Evolutionary conservation across 1,140 invertebrate genomes (phyloP).

Genomic region (Drosophila grimshawi): DNA sequence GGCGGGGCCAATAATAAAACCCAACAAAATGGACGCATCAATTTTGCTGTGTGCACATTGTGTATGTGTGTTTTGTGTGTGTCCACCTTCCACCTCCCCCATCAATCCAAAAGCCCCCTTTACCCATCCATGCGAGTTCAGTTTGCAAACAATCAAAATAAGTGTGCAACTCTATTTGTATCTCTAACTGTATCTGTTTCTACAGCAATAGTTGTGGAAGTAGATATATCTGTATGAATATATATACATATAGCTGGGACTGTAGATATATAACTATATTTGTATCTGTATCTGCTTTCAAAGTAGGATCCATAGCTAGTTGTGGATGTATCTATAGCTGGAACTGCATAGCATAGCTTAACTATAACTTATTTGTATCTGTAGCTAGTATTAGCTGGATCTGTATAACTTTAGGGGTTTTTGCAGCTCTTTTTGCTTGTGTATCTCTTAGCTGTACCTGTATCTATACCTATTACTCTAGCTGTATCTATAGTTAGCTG

Average conservation of each 20-base stretch:
- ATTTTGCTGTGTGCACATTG: slow-evolving; percentile 1
- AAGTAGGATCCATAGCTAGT: no score
- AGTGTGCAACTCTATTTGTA: slow-evolving; percentile 51
- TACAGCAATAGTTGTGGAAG: slow-evolving; percentile 8
- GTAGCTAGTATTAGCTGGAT: slow-evolving; percentile 33
- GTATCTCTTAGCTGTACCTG: slow-evolving; percentile 12
- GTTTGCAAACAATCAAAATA: slow-evolving; percentile 69
- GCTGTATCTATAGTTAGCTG: background rate
- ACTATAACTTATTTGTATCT: slow-evolving; percentile 3
- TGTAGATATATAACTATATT: background rate
- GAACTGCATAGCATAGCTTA: no score
- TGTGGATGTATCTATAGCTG: no score
- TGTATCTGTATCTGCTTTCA: slow-evolving; percentile 22
- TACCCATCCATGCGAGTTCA: background rate
- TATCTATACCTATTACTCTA: slow-evolving; percentile 6
- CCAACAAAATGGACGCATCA: slow-evolving; percentile 27
- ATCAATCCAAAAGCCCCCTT: background rate
- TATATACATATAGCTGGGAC: slow-evolving; percentile 1
- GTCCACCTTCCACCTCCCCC: background rate
- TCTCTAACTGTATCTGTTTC: slow-evolving; percentile 14
- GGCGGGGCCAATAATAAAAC: background rate
- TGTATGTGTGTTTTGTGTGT: slow-evolving; percentile 3
- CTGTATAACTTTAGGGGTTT: slow-evolving; percentile 9
- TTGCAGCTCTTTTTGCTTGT: background rate
- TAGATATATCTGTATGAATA: no score